phyloP scores from a whole-genome alignment of 2,113 vertebrate genomes.

The Pipa parva region DNA sequence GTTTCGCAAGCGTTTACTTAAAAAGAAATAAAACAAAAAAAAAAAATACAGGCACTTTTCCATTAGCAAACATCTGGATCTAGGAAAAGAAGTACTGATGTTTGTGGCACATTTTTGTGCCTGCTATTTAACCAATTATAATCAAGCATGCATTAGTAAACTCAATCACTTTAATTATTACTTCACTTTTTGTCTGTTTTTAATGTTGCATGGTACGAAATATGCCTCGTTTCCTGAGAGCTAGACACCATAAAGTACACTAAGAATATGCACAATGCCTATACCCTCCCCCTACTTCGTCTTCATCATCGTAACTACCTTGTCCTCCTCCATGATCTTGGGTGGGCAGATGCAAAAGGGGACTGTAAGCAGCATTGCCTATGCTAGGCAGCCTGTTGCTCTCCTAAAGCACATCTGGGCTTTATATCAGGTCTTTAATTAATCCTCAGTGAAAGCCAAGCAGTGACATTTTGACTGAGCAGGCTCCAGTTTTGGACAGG shows the following conservation, averaged over 20 bases:
- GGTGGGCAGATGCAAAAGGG: conserved; percentile 73
- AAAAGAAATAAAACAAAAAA: not conserved
- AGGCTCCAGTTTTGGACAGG: conserved; percentile 96
- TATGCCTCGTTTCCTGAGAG: conserved; percentile 48
- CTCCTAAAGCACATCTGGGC: conserved; percentile 96
- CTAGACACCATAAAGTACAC: conserved; percentile 52
- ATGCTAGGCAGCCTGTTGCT: conserved; percentile 69
- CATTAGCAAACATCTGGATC: conserved; percentile 25
- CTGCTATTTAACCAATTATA: conserved; percentile 44
- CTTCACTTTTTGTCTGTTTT: conserved; percentile 28
- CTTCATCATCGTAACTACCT: conserved; percentile 48
- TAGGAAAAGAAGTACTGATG: not conserved
- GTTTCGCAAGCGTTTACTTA: too few relatives aligned
- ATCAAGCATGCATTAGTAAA: conserved; percentile 39
- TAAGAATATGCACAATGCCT: conserved; percentile 46
- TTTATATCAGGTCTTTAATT: conserved; percentile 99
- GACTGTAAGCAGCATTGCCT: conserved; percentile 63
- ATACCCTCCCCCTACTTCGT: conserved; percentile 41
- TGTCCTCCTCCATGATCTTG: conserved; percentile 69
- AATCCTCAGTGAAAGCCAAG: conserved; percentile 99
- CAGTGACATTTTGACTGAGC: conserved; percentile 97
- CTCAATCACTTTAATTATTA: conserved; percentile 34
- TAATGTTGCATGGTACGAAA: conserved; percentile 48
- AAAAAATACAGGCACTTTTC: conserved; percentile 4
- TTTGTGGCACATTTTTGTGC: not conserved